Evolutionary conservation across 2,888 invertebrate species (phyloP).

Genomic region (Pyrrhia umbra): DNA sequence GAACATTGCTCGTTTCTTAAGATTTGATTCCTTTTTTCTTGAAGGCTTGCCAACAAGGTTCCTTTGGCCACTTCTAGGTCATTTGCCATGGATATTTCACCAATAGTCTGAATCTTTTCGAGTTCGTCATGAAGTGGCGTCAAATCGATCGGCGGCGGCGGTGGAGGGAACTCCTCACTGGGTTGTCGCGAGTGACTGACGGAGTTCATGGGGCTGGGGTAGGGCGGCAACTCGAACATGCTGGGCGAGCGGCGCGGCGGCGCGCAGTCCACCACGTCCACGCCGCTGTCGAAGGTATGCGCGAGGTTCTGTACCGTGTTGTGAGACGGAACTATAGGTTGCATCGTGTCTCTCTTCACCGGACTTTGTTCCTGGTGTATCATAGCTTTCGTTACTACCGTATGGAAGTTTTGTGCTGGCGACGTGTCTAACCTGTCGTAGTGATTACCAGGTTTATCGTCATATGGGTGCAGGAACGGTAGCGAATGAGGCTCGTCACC

Average conservation of each 20-base stretch:
- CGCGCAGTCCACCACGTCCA: constrained; percentile 92
- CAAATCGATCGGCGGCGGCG: constrained; percentile 94
- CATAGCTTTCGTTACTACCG: constrained; percentile 95
- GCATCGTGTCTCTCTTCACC: constrained; percentile 85
- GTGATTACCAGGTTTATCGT: constrained; percentile 80
- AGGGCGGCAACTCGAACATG: constrained; percentile 93
- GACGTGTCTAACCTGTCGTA: constrained; percentile 84
- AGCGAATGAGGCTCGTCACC: constrained; percentile 91
- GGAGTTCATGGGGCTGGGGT: constrained; percentile 94
- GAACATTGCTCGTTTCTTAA: constrained; percentile 81
- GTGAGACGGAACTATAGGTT: constrained; percentile 73
- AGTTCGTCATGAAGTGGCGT: constrained; percentile 91
- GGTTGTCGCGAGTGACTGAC: constrained; percentile 95
- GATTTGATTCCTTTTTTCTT: constrained; percentile 92
- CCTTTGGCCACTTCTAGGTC: constrained; percentile 76
- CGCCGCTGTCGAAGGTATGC: constrained; percentile 85
- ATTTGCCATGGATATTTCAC: constrained; percentile 52
- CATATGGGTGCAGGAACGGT: constrained; percentile 91
- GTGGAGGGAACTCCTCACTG: constrained; percentile 97
- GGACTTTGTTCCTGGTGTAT: constrained; percentile 96
- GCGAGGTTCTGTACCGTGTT: constrained; percentile 82
- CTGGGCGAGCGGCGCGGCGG: constrained; percentile 81
- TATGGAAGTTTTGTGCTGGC: constrained; percentile 89
- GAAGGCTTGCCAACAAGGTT: constrained; percentile 91
- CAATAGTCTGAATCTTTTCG: constrained; percentile 82